Conservation (phyloP, 2,888 invertebrate species). For the Polydrusus cervinus region DNA sequence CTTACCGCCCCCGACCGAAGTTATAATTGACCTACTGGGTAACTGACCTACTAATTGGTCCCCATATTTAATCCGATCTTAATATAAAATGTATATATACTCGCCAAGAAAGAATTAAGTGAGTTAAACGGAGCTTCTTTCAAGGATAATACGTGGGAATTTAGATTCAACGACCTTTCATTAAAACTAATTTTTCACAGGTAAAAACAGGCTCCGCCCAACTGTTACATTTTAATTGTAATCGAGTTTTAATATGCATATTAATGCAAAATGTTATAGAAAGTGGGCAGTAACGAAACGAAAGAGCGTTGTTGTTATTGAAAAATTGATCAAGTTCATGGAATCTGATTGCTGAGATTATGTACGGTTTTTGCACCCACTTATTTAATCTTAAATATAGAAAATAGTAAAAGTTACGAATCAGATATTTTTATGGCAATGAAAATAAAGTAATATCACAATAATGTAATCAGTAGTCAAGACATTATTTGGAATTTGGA, state of each 20-base stretch:
- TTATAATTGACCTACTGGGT: too few species aligned
- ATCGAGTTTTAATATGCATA: conserved; percentile 13
- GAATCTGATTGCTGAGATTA: not conserved
- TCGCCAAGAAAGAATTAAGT: not conserved
- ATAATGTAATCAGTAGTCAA: too few species aligned
- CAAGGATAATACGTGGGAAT: conserved; percentile 30
- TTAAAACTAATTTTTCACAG: conserved; percentile 20
- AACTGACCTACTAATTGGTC: too few species aligned
- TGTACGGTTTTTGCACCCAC: conserved; percentile 4
- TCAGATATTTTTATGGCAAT: not conserved
- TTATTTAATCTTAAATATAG: conserved; percentile 1
- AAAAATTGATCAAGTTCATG: conserved; percentile 14
- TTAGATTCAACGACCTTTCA: conserved; percentile 23
- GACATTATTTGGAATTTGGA: too few species aligned
- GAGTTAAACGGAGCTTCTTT: not conserved
- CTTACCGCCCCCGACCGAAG: too few species aligned
- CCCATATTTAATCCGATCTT: too few species aligned
- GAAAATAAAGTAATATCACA: not conserved
- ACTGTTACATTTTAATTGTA: conserved; percentile 16
- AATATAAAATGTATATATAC: too few species aligned
- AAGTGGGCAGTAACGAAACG: conserved; percentile 12
- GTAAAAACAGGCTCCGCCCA: conserved; percentile 13
- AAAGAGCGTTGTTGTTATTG: not conserved
- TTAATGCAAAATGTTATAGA: not conserved
- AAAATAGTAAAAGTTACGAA: not conserved